These are phyloP conservation scores for Trimorus sp. DNA, from an alignment of 2,888 invertebrate genomes.

Conservation along the genomic window DNA sequence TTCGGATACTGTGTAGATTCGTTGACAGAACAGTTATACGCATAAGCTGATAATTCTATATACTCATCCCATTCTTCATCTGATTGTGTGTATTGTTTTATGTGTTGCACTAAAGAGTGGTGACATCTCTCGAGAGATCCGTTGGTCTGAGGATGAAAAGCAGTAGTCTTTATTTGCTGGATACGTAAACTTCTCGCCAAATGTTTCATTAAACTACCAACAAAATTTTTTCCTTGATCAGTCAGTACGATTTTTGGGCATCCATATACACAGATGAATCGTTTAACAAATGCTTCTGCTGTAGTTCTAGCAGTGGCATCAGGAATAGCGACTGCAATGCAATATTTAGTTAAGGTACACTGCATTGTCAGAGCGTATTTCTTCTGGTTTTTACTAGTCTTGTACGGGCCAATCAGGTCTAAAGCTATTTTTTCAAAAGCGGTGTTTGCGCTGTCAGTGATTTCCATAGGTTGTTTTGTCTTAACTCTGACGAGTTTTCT, in stretches of 20 bases:
- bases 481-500: too few relatives aligned
- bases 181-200: slow-evolving; percentile 6
- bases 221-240: slow-evolving; percentile 14
- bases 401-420: background rate
- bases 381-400: background rate
- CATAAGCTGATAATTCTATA: background rate
- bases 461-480: too few relatives aligned
- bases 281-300: background rate
- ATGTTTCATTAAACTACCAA: slow-evolving; percentile 4
- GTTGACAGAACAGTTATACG: background rate
- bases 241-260: slow-evolving; percentile 1
- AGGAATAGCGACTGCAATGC: background rate
- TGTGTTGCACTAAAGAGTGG: background rate
- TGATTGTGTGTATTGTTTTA: slow-evolving; percentile 1
- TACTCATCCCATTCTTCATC: background rate
- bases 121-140: background rate
- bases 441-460: too few relatives aligned
- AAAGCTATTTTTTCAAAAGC: background rate
- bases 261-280: slow-evolving; percentile 10
- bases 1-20: background rate
- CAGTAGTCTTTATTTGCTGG: background rate
- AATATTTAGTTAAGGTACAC: slow-evolving; percentile 4
- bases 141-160: slow-evolving; percentile 5
- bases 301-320: background rate
- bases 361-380: background rate